These are phyloP conservation scores for Ictalurus punctatus DNA, from an alignment of 2,113 vertebrate species.

Conservation along the genomic window DNA sequence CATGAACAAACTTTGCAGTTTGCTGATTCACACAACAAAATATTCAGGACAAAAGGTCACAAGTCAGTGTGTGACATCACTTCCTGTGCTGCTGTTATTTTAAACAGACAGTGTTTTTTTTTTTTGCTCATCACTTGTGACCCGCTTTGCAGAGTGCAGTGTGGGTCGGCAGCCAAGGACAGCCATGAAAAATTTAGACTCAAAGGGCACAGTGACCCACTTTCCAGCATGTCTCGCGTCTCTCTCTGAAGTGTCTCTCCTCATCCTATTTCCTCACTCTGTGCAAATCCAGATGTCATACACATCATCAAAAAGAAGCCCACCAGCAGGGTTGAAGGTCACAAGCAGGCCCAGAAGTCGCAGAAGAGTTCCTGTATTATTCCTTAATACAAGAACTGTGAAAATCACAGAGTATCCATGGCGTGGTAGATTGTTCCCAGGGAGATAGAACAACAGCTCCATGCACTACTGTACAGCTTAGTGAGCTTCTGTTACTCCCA, in stretches of 20 bases:
- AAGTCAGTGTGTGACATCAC: constrained; percentile 23
- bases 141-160: constrained; percentile 37
- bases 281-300: constrained; percentile 55
- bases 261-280: constrained; percentile 30
- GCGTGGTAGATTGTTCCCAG: constrained; percentile 48
- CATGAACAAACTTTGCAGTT: not conserved
- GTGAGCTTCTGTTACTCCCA: constrained; percentile 51
- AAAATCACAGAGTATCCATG: constrained; percentile 39
- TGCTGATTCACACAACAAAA: not conserved
- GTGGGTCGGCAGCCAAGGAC: constrained; percentile 45
- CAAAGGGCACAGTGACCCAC: constrained; percentile 51
- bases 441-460: constrained; percentile 46
- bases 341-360: not conserved
- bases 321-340: constrained; percentile 35
- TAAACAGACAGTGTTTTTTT: constrained; percentile 17
- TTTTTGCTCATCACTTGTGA: constrained; percentile 42
- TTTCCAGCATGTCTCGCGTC: constrained; percentile 34
- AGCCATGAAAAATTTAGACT: constrained; percentile 56
- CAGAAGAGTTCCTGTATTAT: not conserved
- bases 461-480: constrained; percentile 47
- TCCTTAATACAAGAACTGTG: not conserved
- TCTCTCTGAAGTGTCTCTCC: constrained; percentile 9
- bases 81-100: constrained; percentile 46
- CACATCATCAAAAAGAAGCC: constrained; percentile 47
- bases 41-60: constrained; percentile 4